These are phyloP conservation scores for Lipophrys pholis DNA, from an alignment of 2,113 vertebrate species.

Conservation along the genomic window DNA sequence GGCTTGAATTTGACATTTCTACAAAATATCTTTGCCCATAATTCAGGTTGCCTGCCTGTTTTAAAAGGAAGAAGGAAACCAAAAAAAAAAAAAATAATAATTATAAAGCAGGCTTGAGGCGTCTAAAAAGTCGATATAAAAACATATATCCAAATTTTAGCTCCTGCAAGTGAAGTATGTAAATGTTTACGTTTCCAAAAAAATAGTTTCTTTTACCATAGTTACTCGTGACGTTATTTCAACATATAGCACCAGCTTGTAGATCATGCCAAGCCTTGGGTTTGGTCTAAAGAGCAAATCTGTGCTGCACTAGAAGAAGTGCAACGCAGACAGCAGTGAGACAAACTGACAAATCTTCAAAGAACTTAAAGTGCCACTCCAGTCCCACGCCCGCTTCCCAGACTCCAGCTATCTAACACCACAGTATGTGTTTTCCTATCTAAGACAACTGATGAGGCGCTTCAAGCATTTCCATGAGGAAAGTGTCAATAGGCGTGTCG, in stretches of 20 bases:
- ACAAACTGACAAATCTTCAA: constrained; percentile 82
- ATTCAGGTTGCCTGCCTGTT: constrained; percentile 53
- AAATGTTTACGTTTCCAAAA: constrained; percentile 74
- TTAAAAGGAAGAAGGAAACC: background rate
- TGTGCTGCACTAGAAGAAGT: constrained; percentile 78
- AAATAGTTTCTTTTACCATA: constrained; percentile 73
- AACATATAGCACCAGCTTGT: constrained; percentile 85
- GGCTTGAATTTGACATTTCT: constrained; percentile 48
- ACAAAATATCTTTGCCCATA: constrained; percentile 52
- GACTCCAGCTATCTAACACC: constrained; percentile 75
- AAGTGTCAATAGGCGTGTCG: constrained; percentile 95
- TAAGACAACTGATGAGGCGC: constrained; percentile 91
- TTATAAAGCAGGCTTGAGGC: constrained; percentile 64
- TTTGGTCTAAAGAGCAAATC: constrained; percentile 82
- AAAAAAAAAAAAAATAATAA: background rate
- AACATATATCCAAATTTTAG: constrained; percentile 80
- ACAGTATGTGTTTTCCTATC: constrained; percentile 71
- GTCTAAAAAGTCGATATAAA: constrained; percentile 84
- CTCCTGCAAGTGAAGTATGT: constrained; percentile 76
- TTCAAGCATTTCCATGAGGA: constrained; percentile 97
- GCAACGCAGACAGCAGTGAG: constrained; percentile 82
- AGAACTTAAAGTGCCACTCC: constrained; percentile 85
- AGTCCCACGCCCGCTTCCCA: constrained; percentile 83
- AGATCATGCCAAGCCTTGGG: constrained; percentile 81
- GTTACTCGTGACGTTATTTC: constrained; percentile 77